A percentile compares a stretch with the other conserved stretches of the same genome.
These are phyloP conservation scores for Gymnosoma rotundatum DNA, from an alignment of 2,888 invertebrate genomes.

Conservation along the genomic window DNA sequence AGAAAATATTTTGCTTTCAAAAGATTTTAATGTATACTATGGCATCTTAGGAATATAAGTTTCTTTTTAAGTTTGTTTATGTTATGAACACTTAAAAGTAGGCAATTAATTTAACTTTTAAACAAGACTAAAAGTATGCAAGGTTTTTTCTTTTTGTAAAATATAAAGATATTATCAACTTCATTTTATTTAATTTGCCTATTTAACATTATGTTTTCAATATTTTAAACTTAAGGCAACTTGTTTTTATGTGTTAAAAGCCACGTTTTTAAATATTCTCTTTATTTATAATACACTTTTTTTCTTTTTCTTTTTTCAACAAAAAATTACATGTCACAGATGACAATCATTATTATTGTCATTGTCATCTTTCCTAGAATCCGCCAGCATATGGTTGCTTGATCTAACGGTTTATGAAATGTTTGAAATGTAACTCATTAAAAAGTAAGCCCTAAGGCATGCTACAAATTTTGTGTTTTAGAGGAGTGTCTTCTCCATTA, in stretches of 20 bases:
- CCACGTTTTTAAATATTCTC: too few species aligned
- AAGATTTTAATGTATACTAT: slow-evolving; percentile 2
- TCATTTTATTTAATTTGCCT: too few species aligned
- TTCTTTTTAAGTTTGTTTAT: slow-evolving; percentile 23
- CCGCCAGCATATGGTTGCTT: slow-evolving; percentile 41
- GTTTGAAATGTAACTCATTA: slow-evolving; percentile 41
- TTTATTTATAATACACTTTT: too few species aligned
- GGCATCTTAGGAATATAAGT: slow-evolving; percentile 16
- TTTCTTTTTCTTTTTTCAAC: too few species aligned
- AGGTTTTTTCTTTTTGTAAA: not conserved
- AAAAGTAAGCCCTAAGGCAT: slow-evolving; percentile 58
- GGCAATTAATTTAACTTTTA: slow-evolving; percentile 1
- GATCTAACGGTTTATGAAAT: slow-evolving; percentile 43
- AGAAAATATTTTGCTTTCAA: not conserved
- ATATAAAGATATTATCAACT: not conserved
- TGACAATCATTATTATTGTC: slow-evolving; percentile 20
- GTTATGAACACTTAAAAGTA: slow-evolving; percentile 6
- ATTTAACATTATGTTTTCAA: too few species aligned
- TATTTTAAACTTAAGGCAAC: too few species aligned
- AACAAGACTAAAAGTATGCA: slow-evolving; percentile 29
- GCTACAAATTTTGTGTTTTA: slow-evolving; percentile 18
- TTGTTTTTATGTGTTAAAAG: too few species aligned
- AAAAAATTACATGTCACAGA: slow-evolving; percentile 4
- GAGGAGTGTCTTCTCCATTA: too few species aligned
- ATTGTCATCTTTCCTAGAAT: not conserved